Evolutionary conservation across 2,888 invertebrate genomes (phyloP).

Genomic region (Aphrophora alni): DNA sequence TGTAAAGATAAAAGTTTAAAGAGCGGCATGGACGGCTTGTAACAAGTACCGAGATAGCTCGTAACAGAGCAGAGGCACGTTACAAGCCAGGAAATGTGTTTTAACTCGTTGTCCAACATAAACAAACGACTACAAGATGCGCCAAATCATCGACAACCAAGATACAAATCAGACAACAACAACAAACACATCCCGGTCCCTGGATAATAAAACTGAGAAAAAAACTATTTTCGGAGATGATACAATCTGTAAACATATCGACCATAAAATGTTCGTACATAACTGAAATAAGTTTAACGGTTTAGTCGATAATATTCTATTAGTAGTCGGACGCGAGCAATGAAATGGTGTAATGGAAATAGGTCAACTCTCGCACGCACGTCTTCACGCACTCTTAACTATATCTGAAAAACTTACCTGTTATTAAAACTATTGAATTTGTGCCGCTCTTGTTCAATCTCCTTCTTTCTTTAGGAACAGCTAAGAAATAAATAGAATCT

Average conservation of each 20-base stretch:
- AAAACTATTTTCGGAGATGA: constrained; percentile 5
- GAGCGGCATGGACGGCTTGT: too few species aligned
- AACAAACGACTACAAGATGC: constrained; percentile 9
- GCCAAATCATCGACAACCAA: constrained; percentile 2
- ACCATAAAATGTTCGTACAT: constrained; percentile 6
- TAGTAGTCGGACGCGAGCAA: neutral
- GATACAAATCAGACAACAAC: constrained; percentile 9
- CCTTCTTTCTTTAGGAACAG: too few species aligned
- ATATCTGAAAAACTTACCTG: too few species aligned
- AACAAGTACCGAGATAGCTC: too few species aligned
- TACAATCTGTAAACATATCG: constrained; percentile 5
- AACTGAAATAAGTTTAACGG: constrained; percentile 5
- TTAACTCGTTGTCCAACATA: constrained; percentile 6
- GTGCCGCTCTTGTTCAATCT: too few species aligned
- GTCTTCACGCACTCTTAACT: too few species aligned
- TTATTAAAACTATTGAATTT: too few species aligned
- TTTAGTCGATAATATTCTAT: neutral
- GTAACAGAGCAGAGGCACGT: neutral
- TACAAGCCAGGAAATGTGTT: constrained; percentile 6
- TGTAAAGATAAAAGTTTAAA: too few species aligned
- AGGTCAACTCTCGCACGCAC: neutral
- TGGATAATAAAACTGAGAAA: constrained; percentile 9
- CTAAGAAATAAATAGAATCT: too few species aligned
- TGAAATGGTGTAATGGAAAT: neutral
- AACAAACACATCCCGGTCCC: neutral